Base-by-base conservation (phyloP, 2,113 vertebrate genomes). In the Gadus chalcogrammus region DNA sequence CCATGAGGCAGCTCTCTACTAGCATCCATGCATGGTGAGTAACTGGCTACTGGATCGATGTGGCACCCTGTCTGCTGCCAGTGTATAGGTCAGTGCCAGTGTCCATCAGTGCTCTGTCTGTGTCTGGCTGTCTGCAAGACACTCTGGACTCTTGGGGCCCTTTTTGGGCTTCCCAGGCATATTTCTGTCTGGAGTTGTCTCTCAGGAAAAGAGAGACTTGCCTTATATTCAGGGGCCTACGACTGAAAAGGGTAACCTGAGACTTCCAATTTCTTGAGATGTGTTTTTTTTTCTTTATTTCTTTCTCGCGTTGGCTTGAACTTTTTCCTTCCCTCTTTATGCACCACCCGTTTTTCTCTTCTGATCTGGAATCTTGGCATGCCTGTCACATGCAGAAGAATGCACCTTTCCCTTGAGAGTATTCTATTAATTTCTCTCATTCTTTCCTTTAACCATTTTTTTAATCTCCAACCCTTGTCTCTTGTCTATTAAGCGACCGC, bases 161-260 rank as follows among this genome's bases (percentile, higher is more conserved):
- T 75, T 67, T 72, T 69, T 72, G 67, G 56, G 61, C 12, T 55
- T 79, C 70, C 48, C 65, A 70, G 61, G 35, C 71, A 83, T 80
- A 79, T 73, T 61, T 79, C 66, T 71, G 64, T 42, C 68, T 67
- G 28, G 59, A 71, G 67, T 79, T 63, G 77, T 70, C 35, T 56
- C 65, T 66, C 38, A 83, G 70, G 70, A 88, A 13, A 90, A 86
- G 64, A 84, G 79, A 38, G 71, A 61, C 67, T 73, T 64, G 60
- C 76, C 75, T 85, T 89, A 81, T 87, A 70, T 81, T 81, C 74
- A 77, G 71, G 62, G 77, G 79, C 77, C 78, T 74, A 52, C 63
- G 53, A 68, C 60, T 79, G 61, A 73, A 64, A 61, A 73, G 22
- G 55, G 85, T 86, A 92, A 91, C 81, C 81, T 82, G 86, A 91